These are phyloP conservation scores for Cosmopolites sordidus DNA, from an alignment of 2,888 invertebrate genomes.

Conservation along the genomic window DNA sequence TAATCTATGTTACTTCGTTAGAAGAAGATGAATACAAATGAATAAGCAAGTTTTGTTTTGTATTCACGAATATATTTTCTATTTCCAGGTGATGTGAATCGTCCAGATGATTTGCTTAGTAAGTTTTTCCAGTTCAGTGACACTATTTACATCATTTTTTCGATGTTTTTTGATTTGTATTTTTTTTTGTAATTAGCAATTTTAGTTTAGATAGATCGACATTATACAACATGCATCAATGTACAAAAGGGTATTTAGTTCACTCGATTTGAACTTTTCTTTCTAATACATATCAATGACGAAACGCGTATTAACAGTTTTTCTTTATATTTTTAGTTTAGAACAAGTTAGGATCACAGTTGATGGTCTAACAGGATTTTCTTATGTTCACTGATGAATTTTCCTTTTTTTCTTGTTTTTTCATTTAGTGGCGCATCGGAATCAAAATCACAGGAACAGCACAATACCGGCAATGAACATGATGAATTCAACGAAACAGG, in stretches of 20 bases:
- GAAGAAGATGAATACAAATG: no score
- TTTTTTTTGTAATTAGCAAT: background rate
- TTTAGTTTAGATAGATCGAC: conserved; percentile 9
- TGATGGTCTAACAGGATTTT: background rate
- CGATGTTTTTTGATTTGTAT: conserved; percentile 4
- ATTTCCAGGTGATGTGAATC: conserved; percentile 69
- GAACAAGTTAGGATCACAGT: background rate
- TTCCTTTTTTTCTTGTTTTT: background rate
- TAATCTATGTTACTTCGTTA: no score
- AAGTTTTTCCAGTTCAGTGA: conserved; percentile 49
- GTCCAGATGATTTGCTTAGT: conserved; percentile 72
- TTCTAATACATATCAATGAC: background rate
- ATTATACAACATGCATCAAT: conserved; percentile 28
- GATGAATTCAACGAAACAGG: conserved; percentile 76
- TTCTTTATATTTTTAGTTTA: background rate
- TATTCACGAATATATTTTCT: conserved; percentile 29
- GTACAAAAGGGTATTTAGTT: conserved; percentile 30
- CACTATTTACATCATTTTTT: background rate
- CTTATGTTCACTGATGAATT: background rate
- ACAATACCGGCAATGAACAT: conserved; percentile 63
- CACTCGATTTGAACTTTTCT: background rate
- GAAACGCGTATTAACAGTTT: background rate
- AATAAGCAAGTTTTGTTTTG: background rate
- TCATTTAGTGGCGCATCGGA: conserved; percentile 70
- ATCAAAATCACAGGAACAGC: conserved; percentile 69